Percentiles rank a stretch among this genome's conserved stretches.
phyloP scores from a whole-genome alignment of 2,797 vertebrate species.

The Sebastes variabilis region DNA sequence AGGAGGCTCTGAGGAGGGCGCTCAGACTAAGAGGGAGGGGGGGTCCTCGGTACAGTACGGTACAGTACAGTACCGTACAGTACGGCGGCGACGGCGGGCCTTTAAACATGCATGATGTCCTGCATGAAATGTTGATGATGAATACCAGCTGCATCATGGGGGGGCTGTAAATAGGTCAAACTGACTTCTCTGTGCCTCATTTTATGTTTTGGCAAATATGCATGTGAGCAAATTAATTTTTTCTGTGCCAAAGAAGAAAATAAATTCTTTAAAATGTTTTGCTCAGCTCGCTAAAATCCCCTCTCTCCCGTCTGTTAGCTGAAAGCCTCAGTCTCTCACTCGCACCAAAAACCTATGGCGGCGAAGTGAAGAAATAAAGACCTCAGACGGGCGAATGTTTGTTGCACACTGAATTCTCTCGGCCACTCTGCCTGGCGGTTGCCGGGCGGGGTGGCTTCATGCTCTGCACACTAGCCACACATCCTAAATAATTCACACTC shows the following conservation, averaged over 20 bases:
- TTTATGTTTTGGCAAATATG: constrained; percentile 9
- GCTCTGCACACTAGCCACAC: constrained; percentile 74
- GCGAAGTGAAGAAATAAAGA: constrained; percentile 49
- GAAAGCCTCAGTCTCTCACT: constrained; percentile 1
- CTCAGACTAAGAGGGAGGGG: background rate
- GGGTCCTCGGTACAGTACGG: background rate
- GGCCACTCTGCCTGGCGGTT: constrained; percentile 56
- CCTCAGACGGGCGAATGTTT: constrained; percentile 50
- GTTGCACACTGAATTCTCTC: constrained; percentile 47
- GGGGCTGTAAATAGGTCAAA: constrained; percentile 66
- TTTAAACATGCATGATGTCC: constrained; percentile 73
- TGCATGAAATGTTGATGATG: constrained; percentile 71
- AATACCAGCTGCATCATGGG: constrained; percentile 61
- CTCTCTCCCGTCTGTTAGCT: background rate
- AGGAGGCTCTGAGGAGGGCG: constrained; percentile 53
- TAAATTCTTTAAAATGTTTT: background rate
- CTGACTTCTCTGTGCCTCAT: background rate
- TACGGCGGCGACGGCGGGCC: background rate
- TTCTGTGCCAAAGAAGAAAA: background rate
- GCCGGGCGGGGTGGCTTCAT: constrained; percentile 68
- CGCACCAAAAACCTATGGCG: background rate
- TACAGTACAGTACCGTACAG: background rate
- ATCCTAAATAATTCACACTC: constrained; percentile 82
- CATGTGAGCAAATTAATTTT: background rate
- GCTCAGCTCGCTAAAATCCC: background rate